Base-by-base conservation (phyloP, 2,888 invertebrate species). In the Coremacera marginata region DNA sequence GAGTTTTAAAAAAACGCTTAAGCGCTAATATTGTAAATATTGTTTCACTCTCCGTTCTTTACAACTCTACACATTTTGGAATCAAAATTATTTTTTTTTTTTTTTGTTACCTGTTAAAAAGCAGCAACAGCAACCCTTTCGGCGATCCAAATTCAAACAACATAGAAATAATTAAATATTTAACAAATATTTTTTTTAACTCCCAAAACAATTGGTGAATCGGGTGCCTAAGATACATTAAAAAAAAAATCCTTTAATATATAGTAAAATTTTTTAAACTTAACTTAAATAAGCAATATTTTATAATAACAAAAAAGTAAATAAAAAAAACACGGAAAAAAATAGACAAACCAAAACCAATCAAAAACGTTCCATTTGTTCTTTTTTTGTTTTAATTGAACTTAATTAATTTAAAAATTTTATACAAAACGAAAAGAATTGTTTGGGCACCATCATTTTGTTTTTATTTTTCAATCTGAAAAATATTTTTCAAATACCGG, bases 331-430 rank as follows among this genome's bases (percentile, higher is more conserved):
- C 57, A 22, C 65, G 68, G 37, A 62, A 72, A 79, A n/a, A 70
- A 57, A 55, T n/a, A 34, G 79, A 81, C 74, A 71, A 62, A 77
- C 67, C 77, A 81, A 82, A 84, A 86, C 89, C 89, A 88, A 86
- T 89, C 89, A 89, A 89, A 89, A 89, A 89, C 89, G 89, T 89
- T 89, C 89, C 83, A 84, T 70, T 52, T 67, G 31, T 60, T 37
- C 34, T 76, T 27, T 70, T 51, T 75, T 78, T 65, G 14, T 22
- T n/a, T 70, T 70, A 76, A 70, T 70, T 44, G 55, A 70, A 44
- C 11, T 4, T 11, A 70, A 49, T 65, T 65, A 16, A 70, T 57
- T 51, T 22, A 57, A 25, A 51, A 27, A 19, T 22, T 67, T 9
- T 37, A 25, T 14, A 60, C 37, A 25, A 67, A 70, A 65, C 55